A percentile compares a stretch with the other conserved stretches of the same genome.
Conservation (phyloP, 2,113 vertebrate species). For the Ailurus styani region DNA sequence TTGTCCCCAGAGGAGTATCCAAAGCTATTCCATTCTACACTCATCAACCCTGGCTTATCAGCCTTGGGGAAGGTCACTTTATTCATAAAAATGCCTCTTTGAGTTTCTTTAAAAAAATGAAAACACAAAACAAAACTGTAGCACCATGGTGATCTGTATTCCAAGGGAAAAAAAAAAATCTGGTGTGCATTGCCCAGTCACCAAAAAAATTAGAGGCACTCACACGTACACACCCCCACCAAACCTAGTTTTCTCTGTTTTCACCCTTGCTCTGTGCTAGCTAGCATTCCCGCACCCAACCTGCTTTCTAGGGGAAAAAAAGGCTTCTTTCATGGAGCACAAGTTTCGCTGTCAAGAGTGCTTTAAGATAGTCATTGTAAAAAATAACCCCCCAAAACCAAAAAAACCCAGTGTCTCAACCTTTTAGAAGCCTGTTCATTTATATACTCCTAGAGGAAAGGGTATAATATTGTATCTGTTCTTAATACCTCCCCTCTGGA, state of each 20-base stretch:
- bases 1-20: constrained; percentile 76
- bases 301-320: constrained; percentile 11
- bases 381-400: neutral
- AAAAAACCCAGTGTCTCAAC: constrained; percentile 66
- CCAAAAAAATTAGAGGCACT: constrained; percentile 83
- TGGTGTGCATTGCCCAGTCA: constrained; percentile 82
- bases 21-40: constrained; percentile 78
- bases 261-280: constrained; percentile 73
- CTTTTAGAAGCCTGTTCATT: constrained; percentile 78
- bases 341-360: constrained; percentile 73
- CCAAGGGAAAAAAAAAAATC: constrained; percentile 79
- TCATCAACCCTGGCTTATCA: constrained; percentile 77
- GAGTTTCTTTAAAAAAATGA: constrained; percentile 68
- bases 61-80: constrained; percentile 86
- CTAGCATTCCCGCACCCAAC: constrained; percentile 63
- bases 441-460: constrained; percentile 76
- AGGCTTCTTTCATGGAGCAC: constrained; percentile 64
- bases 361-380: constrained; percentile 72
- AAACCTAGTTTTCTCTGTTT: constrained; percentile 72
- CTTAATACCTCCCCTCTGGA: constrained; percentile 77
- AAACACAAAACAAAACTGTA: constrained; percentile 80
- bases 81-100: constrained; percentile 85
- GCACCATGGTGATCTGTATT: constrained; percentile 87
- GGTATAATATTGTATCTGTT: constrained; percentile 65
- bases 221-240: constrained; percentile 77